Evolutionary conservation across 2,888 invertebrate genomes (phyloP).

Genomic region (Orthonevra nobilis): DNA sequence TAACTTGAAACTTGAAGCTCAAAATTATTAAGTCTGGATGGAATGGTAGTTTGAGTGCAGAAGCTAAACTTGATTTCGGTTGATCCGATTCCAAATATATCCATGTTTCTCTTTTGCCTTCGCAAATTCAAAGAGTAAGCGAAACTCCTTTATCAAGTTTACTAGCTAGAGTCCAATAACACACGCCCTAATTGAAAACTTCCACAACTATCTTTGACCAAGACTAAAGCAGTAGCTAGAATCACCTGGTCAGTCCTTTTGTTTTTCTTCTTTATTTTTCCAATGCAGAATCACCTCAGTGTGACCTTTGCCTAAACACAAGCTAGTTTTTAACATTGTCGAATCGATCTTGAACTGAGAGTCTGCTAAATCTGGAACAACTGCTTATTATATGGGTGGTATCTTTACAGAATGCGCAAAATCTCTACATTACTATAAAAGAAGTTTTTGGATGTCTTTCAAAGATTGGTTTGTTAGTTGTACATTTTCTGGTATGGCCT

Average conservation of each 20-base stretch:
- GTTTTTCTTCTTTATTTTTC: neutral
- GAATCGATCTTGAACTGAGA: neutral
- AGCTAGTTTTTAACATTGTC: neutral
- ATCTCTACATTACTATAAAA: neutral
- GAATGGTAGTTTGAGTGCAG: neutral
- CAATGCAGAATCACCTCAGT: neutral
- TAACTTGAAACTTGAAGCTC: neutral
- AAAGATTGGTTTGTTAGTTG: neutral
- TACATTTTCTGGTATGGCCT: neutral
- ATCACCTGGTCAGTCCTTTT: neutral
- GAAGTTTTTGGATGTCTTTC: neutral
- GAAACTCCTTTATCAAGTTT: neutral
- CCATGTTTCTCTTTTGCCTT: neutral
- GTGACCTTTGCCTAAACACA: neutral
- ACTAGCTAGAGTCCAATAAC: neutral
- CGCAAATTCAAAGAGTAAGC: neutral
- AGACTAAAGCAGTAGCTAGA: too few species aligned
- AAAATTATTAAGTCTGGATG: neutral
- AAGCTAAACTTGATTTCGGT: neutral
- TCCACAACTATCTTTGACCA: neutral
- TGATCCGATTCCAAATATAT: neutral
- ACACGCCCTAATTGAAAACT: neutral
- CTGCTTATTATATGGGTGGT: neutral
- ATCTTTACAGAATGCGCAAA: neutral
- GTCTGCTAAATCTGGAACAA: neutral